Conservation (phyloP, 2,113 vertebrate species). For the Tichodroma muraria region DNA sequence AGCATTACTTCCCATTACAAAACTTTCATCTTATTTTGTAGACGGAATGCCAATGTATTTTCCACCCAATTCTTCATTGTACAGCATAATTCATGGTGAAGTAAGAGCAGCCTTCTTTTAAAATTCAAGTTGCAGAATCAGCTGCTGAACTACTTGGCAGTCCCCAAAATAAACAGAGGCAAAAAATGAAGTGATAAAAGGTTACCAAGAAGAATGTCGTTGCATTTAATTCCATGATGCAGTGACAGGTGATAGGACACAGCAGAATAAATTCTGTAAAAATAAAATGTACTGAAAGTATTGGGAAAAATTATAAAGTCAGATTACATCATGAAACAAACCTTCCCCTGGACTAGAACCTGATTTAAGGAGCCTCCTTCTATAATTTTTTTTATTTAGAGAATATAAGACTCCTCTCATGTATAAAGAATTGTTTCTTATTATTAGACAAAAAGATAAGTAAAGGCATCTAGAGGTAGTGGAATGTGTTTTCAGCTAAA, state of each 20-base stretch:
- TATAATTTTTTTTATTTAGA: background rate
- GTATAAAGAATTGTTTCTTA: background rate
- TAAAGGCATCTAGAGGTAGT: background rate
- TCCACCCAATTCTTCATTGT: background rate
- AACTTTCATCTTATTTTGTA: background rate
- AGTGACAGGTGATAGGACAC: background rate
- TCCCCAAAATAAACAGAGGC: background rate
- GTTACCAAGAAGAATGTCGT: background rate
- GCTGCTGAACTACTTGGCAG: background rate
- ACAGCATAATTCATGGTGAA: background rate
- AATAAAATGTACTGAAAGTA: background rate
- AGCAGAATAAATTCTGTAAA: background rate
- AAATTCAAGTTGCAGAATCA: background rate
- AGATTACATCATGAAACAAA: background rate
- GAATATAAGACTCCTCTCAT: background rate
- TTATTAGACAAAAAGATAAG: background rate
- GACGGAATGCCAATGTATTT: background rate
- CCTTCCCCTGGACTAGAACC: background rate
- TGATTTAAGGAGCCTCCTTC: background rate
- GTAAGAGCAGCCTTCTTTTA: background rate
- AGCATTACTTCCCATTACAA: background rate
- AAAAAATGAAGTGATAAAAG: background rate
- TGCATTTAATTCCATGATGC: background rate
- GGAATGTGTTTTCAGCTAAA: background rate
- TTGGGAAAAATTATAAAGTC: background rate